phyloP scores from a whole-genome alignment of 2,797 vertebrate genomes.

The Hafferia zeledoni region DNA sequence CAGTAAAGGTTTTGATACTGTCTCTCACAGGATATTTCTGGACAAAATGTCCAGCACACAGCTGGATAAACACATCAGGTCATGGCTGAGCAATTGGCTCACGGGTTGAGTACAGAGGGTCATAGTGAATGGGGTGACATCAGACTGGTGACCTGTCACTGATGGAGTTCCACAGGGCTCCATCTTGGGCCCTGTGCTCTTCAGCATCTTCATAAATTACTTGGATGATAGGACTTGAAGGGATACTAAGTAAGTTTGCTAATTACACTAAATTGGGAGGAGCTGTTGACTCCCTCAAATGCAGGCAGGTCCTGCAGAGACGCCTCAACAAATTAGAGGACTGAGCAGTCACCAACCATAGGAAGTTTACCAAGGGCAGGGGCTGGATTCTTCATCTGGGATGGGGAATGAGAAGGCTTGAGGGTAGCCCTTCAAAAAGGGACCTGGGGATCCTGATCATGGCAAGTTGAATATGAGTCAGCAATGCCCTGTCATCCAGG shows the following conservation, averaged over 20 bases:
- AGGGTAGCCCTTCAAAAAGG: background rate
- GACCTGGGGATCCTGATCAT: accelerated
- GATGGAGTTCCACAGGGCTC: background rate
- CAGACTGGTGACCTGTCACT: background rate
- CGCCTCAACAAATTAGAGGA: background rate
- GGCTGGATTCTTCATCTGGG: background rate
- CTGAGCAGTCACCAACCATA: background rate
- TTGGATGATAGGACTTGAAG: background rate
- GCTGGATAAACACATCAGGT: too few species aligned
- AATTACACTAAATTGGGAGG: too few species aligned
- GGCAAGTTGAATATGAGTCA: background rate
- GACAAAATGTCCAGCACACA: too few species aligned
- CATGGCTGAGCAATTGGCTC: too few species aligned
- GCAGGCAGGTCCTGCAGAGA: background rate
- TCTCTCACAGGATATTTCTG: too few species aligned
- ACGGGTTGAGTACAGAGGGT: too few species aligned
- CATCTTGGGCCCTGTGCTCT: background rate
- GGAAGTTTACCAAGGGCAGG: background rate
- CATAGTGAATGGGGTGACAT: too few species aligned
- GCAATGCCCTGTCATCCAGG: background rate
- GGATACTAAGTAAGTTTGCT: background rate
- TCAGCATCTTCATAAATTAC: background rate
- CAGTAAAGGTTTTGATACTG: too few species aligned
- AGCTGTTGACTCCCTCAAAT: background rate
- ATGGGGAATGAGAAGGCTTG: background rate